Conservation (phyloP, 2,113 vertebrate genomes). For the Microcebus lehilahytsara region DNA sequence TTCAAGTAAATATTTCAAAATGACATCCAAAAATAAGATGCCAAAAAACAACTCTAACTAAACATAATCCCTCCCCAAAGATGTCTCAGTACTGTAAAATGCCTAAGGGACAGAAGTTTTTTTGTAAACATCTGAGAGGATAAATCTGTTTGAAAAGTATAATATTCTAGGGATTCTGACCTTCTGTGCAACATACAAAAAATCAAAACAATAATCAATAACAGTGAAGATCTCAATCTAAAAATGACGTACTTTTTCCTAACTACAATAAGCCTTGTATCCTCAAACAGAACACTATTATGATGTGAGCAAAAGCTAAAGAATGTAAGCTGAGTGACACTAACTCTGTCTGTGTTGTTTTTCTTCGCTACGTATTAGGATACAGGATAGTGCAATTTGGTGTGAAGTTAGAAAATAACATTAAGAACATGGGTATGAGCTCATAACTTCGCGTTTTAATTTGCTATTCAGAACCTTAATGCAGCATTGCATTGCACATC, state of each 20-base stretch:
- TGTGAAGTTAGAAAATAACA: not conserved
- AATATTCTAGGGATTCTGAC: constrained; percentile 28
- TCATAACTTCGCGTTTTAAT: not conserved
- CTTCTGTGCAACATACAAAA: constrained; percentile 32
- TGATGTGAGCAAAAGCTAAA: constrained; percentile 23
- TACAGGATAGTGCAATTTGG: not conserved
- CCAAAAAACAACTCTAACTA: constrained; percentile 47
- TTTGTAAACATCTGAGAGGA: constrained; percentile 43
- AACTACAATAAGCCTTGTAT: constrained; percentile 59
- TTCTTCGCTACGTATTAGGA: not conserved
- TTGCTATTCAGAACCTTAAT: not conserved
- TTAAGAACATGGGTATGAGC: not conserved
- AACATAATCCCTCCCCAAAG: constrained; percentile 33
- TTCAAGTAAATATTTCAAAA: constrained; percentile 40
- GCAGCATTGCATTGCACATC: not conserved
- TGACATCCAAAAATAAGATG: not conserved
- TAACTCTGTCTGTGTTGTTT: constrained; percentile 21
- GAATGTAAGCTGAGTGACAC: not conserved
- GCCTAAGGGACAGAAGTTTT: not conserved
- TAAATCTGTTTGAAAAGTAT: constrained; percentile 14
- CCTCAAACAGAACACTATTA: constrained; percentile 47
- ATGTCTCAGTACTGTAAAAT: not conserved
- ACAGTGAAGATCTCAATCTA: constrained; percentile 21
- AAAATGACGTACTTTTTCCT: constrained; percentile 12
- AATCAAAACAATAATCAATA: constrained; percentile 45